Conservation (phyloP, 30 jellyfish, hydroid and myxozoan genomes). For the Hydra vulgaris region DNA sequence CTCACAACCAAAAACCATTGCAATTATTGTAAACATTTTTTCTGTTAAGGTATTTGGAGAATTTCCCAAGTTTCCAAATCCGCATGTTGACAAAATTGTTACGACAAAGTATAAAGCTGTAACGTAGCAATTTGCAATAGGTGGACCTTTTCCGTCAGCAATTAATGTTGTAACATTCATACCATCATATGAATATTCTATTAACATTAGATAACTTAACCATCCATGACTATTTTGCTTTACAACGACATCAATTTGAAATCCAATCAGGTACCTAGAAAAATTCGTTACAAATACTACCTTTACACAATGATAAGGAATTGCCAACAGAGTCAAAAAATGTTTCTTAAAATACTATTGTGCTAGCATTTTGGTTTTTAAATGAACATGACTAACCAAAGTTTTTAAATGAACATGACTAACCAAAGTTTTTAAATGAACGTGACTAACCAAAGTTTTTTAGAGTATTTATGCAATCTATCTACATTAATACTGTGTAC, state of each 20-base stretch:
- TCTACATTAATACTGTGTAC: conserved; percentile 44
- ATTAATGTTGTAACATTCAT: neutral
- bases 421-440: too few relatives aligned
- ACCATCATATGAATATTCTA: neutral
- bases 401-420: too few relatives aligned
- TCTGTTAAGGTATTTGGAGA: conserved; percentile 91
- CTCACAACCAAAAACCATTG: conserved; percentile 85
- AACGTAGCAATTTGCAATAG: conserved; percentile 32
- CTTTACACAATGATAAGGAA: too few relatives aligned
- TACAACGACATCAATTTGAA: neutral
- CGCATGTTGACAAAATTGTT: conserved; percentile 90
- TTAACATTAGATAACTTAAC: neutral
- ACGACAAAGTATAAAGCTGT: conserved; percentile 68
- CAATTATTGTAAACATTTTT: conserved; percentile 61
- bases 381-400: too few relatives aligned
- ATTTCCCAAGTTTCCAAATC: conserved; percentile 86
- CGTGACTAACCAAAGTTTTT: too few relatives aligned
- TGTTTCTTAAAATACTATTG: too few relatives aligned
- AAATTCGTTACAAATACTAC: too few relatives aligned
- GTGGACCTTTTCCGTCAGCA: neutral
- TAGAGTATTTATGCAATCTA: conserved; percentile 15
- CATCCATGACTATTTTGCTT: neutral
- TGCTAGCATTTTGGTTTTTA: too few relatives aligned
- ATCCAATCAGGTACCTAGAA: neutral
- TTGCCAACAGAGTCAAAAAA: too few relatives aligned